Conservation (phyloP, 2,113 vertebrate genomes). For the Gorsachius goisagi region DNA sequence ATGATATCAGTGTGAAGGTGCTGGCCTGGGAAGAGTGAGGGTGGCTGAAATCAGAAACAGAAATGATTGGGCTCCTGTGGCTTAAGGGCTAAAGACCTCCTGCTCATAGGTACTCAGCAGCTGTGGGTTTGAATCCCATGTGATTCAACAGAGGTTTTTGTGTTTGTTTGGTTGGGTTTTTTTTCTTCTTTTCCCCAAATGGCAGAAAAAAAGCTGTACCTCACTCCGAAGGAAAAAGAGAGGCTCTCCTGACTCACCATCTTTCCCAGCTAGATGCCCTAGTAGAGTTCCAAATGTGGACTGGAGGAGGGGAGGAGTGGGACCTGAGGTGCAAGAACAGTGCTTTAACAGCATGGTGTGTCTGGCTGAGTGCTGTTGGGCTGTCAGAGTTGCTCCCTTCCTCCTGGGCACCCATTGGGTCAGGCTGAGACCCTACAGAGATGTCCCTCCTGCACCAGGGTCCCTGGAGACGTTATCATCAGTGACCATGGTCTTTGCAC, state of each 20-base stretch:
- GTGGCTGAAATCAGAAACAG: not conserved
- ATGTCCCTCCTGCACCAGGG: not conserved
- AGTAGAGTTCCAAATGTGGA: accelerated
- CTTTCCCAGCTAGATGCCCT: not conserved
- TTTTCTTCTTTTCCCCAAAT: not conserved
- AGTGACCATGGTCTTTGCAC: not conserved
- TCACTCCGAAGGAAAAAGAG: not conserved
- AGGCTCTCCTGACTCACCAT: not conserved
- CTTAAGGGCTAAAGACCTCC: not conserved
- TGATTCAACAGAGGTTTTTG: accelerated
- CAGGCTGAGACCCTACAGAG: not conserved
- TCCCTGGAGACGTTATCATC: not conserved
- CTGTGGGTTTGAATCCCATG: slow-evolving; percentile 15
- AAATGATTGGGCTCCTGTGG: not conserved
- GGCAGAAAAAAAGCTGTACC: not conserved
- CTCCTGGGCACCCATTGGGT: not conserved
- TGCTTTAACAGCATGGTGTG: accelerated
- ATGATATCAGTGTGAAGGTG: not conserved
- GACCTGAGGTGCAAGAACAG: not conserved
- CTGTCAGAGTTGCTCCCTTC: not conserved
- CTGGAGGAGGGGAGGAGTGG: not conserved
- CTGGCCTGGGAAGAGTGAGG: not conserved
- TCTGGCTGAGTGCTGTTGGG: not conserved
- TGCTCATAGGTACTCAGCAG: accelerated
- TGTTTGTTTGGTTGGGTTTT: not conserved